A percentile compares a stretch with the other conserved stretches of the same genome.
These are phyloP conservation scores for Ormyrus labotus DNA, from an alignment of 2,888 invertebrate species.

Conservation along the genomic window DNA sequence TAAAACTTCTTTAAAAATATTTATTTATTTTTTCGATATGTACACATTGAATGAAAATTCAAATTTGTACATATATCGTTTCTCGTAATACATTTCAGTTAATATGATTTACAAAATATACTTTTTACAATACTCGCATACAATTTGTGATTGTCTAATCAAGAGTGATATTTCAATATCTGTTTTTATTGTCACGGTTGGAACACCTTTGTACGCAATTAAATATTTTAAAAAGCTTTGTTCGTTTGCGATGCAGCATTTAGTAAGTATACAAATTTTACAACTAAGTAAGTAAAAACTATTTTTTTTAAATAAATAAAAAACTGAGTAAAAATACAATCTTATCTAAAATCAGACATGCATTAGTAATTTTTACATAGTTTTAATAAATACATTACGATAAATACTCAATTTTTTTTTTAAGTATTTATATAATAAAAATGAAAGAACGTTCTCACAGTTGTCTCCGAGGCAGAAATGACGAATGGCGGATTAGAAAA, in stretches of 20 bases:
- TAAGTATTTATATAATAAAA: conserved; percentile 27
- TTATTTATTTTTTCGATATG: conserved; percentile 9
- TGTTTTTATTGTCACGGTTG: conserved; percentile 1
- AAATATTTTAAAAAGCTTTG: neutral
- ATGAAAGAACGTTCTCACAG: conserved; percentile 12
- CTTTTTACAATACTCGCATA: too few relatives aligned
- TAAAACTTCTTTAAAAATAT: conserved; percentile 2
- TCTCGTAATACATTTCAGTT: too few relatives aligned
- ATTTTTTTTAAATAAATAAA: conserved; percentile 41
- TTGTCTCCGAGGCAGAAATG: conserved; percentile 1
- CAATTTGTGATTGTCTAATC: neutral
- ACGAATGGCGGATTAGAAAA: conserved; percentile 2
- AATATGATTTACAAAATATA: too few relatives aligned
- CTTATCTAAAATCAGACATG: conserved; percentile 37
- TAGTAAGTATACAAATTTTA: neutral
- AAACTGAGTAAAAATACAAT: conserved; percentile 36
- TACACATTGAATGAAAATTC: neutral
- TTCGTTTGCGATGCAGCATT: neutral
- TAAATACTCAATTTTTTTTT: conserved; percentile 33
- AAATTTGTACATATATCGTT: neutral
- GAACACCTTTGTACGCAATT: neutral
- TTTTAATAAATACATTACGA: conserved; percentile 46
- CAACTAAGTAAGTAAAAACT: conserved; percentile 33
- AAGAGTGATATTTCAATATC: conserved; percentile 9
- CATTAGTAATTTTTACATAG: conserved; percentile 31